A percentile compares a stretch with the other conserved stretches of the same genome.
These are phyloP conservation scores for Heterochromis multidens DNA, from an alignment of 2,113 vertebrate genomes.

Conservation along the genomic window DNA sequence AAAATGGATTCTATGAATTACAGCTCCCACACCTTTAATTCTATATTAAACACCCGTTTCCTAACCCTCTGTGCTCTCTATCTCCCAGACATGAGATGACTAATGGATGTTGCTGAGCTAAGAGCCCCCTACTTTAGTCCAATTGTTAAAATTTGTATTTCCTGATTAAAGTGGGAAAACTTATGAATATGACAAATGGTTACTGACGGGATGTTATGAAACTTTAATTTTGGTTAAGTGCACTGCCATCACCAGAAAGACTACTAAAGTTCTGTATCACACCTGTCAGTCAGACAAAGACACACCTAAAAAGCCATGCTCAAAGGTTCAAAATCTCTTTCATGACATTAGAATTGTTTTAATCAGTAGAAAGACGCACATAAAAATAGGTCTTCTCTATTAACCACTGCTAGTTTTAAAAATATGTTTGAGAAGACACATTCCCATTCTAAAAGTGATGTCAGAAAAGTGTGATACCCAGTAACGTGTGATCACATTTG, in stretches of 20 bases:
- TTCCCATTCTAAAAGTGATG: too few species aligned
- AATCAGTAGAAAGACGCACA: too few species aligned
- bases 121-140: background rate
- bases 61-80: background rate
- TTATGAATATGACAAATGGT: background rate
- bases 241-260: background rate
- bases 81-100: background rate
- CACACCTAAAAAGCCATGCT: too few species aligned
- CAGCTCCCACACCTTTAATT: constrained; percentile 21
- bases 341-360: too few species aligned
- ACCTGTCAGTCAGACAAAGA: too few species aligned
- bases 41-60: constrained; percentile 6
- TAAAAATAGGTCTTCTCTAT: too few species aligned
- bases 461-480: too few species aligned
- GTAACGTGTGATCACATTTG: too few species aligned
- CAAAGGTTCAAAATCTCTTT: too few species aligned
- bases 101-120: background rate
- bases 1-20: constrained; percentile 37
- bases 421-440: too few species aligned
- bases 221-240: background rate
- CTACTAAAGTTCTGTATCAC: background rate
- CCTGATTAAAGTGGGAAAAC: background rate
- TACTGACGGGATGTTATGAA: background rate
- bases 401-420: too few species aligned
- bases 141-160: background rate